Evolutionary conservation across 1,140 invertebrate species (phyloP), one percentile per base, ranked within the genome.

Genomic region (Chionoecetes opilio): DNA sequence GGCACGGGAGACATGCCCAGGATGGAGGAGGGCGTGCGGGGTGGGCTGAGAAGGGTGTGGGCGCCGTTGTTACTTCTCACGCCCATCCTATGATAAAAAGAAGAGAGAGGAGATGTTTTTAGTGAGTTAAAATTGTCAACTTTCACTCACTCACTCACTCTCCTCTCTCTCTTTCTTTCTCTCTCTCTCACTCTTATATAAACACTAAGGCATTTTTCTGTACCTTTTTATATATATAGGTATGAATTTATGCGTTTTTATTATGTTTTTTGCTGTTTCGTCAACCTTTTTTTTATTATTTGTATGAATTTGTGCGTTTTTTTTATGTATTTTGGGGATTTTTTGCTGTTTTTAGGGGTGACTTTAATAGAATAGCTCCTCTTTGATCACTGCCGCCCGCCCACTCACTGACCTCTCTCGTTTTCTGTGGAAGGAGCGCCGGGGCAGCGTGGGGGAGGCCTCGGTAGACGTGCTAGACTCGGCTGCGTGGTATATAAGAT

Each of bases 401-500:
- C 89, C 41, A 35, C 85, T 87, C 29, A 94, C 93, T 95, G 92
- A 95, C 92, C 89, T 94, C 53, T 93, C 93, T 38, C 93, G 92
- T 86, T 95, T 95, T 93, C 92, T 94, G 63, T 91, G 93, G 89
- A 92, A 95, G 89, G 92, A 95, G 31, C 95, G 90, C 21, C 93
- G 37, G 17, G 93, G 93, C 88, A 93, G 90, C 26, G 93, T 94
- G 82, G 93, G 92, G 26, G 92, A 93, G 75, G 93, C 91, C 87
- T 94, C 93, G 5, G 95, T 96, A n/a, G 93, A 92, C 6, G 91
- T 92, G 82, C 93, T 96, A 94, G 93, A 94, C 53, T 95, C 94
- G 29, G 94, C 92, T n/a, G 94, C 94, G 94, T 95, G 94, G 87
- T 95, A 95, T n/a, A 95, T 95, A 95, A 95, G 94, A 53, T 95